A percentile compares a stretch with the other conserved stretches of the same genome.
Conservation (phyloP, 2,113 vertebrate genomes). For the Bubalus kerabau region DNA sequence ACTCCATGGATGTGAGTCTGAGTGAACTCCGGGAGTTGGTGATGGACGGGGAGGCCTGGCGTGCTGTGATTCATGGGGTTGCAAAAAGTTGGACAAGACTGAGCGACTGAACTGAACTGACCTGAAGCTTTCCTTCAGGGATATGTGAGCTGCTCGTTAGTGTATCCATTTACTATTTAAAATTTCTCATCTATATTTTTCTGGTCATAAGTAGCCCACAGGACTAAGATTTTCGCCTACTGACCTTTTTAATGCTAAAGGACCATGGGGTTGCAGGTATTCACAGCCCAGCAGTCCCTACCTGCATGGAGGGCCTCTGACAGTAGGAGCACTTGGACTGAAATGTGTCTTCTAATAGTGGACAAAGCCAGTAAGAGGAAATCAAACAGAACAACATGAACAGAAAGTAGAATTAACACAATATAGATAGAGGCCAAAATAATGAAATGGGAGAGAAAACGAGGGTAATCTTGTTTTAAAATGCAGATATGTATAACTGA, state of each 20-base stretch:
- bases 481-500: neutral
- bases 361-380: neutral
- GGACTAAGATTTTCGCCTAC: neutral
- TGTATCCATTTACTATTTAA: neutral
- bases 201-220: neutral
- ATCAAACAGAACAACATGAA: neutral
- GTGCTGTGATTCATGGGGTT: no score
- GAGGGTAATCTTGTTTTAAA: neutral
- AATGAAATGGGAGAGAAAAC: neutral
- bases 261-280: neutral
- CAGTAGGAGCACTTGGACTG: neutral
- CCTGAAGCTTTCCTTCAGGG: neutral
- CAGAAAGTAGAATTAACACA: neutral
- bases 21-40: no score
- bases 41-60: no score
- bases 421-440: neutral
- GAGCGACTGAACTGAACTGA: no score
- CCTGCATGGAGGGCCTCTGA: neutral
- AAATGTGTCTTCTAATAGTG: neutral
- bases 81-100: no score
- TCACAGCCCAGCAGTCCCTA: no score
- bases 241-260: neutral
- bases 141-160: neutral
- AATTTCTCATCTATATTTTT: neutral
- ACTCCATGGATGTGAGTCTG: no score